Base-by-base conservation (phyloP, 2,888 invertebrate species). In the Ophion costatus region DNA sequence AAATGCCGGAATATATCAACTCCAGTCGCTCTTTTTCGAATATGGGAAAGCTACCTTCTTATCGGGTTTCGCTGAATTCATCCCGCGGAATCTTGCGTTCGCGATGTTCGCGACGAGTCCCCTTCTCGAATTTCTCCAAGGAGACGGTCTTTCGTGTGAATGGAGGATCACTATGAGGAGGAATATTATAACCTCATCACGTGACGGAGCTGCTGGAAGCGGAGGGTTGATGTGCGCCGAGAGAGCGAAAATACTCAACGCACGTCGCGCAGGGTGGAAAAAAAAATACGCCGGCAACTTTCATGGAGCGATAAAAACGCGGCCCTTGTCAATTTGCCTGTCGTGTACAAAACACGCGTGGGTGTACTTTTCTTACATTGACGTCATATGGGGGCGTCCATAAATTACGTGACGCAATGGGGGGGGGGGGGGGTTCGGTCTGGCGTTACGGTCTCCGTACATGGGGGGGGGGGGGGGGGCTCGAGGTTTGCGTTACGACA, bases 251-350 rank as follows among this genome's bases (percentile, higher is more conserved):
- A 17, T 38, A 56, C 33, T 29, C 64, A 59, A 61, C 42, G 75
- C 20, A 56, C 24, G 63, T 74, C 38, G 38, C 38, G 38, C 38
- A 57, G 38, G 45, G 51, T 4, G 22, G 51, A 20, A 38, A 38
- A 38, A 63, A 56, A 63, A 84, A 80, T 64, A 73, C 63, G 73
- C 17, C n/a, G 24, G 66, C 51, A 56, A 59, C 51, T 76, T 84
- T 84, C 79, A 84, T 82, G 75, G 66, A 29, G 61, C 75, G 61
- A 61, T 84, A 79, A 84, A 84, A 82, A 76, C 33, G 70, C 63
- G 73, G 38, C 42, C 57, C 61, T 38, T 42, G 79, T 71, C 57
- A 56, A 74, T 73, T 80, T 59, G 51, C 64, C 42, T 67, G 59
- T 24, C 57, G 56, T 71, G 10, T 45, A 64, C 82, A 45, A 79